Base-by-base conservation (phyloP, 2,888 invertebrate genomes). In the Chromoteleia sp. region DNA sequence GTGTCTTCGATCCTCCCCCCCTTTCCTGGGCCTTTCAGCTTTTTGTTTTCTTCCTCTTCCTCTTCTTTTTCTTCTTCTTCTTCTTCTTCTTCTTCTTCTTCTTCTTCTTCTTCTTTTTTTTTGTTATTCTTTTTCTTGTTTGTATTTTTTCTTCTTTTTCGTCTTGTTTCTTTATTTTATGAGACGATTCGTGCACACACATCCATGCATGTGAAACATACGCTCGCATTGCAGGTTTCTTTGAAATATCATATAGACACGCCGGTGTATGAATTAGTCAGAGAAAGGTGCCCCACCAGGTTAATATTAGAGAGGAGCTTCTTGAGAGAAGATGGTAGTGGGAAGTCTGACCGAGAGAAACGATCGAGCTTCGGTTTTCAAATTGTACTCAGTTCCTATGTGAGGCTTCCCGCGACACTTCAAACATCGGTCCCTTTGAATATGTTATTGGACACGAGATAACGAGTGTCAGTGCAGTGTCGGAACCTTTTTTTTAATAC, bases 241-340 rank as follows among this genome's bases (percentile, higher is more conserved):
- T 67, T 59, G 67, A 59, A 78, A 70, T 67, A 82, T 75, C 63
- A 39, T 78, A 73, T n/a, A 78, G 63, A 70, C 43, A 73, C 56
- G 15, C 58, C 71, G 74, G 50, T 30, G 74, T 71, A 81, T 75
- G 78, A 75, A 81, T 63, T 79, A 81, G 76, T 73, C 85, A 86
- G 89, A 89, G 89, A 89, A 89, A 89, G 89, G 89, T 89, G 89
- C 89, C 87, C 87, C 85, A 86, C 83, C 83, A 84, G 83, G 70
- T 17, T 85, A 81, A 89, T 88, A 90, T 90, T 91, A 90, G 90
- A 91, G 90, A 89, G 90, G 90, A 90, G 88, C 88, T 87, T 89
- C 88, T 87, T 84, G 67, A 48, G 74, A 63, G 68, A 61, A 78
- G 68, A 74, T 58, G 81, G 87, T 87, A 86, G 86, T 87, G 88